Evolutionary conservation across 2,113 vertebrate genomes (phyloP), one percentile per base, ranked within the genome.

Genomic region (Paedocypris sp.): DNA sequence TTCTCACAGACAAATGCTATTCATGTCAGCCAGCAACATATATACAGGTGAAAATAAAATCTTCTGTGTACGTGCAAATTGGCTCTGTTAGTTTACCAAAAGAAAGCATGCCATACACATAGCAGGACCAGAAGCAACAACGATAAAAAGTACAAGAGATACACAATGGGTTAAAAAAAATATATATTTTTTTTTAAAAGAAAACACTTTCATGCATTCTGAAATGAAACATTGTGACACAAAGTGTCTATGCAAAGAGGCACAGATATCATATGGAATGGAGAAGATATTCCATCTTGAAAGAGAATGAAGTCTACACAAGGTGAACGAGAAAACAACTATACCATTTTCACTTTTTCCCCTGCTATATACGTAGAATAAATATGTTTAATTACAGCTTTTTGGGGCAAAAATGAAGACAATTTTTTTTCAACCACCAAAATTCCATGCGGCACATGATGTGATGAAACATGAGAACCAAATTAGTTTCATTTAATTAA

Each of bases 191-290:
- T n/a, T n/a, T n/a, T n/a, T n/a, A n/a, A n/a, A n/a, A n/a, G n/a
- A n/a, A n/a, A n/a, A n/a, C n/a, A n/a, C n/a, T 97, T 94, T 92
- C 92, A 92, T 97, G 93, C 93, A 92, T 95, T 97, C 92, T 89
- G 89, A 62, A 82, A 80, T 89, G 75, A 83, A 80, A 82, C 79
- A 80, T n/a, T n/a, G n/a, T n/a, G 75, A 83, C 80, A 80, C n/a
- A n/a, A n/a, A n/a, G n/a, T 80, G 82, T 85, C 78, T 81, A 82
- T 85, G 82, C 81, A 84, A 81, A 85, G 71, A 81, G 71, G 76
- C 75, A 73, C 62, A 75, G 75, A 72, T n/a, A n/a, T n/a, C n/a
- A n/a, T n/a, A n/a, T n/a, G n/a, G n/a, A 72, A 74, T 77, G 79
- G 76, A 66, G 53, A 64, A 75, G 66, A 70, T 62, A 59, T 62